phyloP scores from a whole-genome alignment of 2,113 vertebrate species.

The Sebastes schlegelii region DNA sequence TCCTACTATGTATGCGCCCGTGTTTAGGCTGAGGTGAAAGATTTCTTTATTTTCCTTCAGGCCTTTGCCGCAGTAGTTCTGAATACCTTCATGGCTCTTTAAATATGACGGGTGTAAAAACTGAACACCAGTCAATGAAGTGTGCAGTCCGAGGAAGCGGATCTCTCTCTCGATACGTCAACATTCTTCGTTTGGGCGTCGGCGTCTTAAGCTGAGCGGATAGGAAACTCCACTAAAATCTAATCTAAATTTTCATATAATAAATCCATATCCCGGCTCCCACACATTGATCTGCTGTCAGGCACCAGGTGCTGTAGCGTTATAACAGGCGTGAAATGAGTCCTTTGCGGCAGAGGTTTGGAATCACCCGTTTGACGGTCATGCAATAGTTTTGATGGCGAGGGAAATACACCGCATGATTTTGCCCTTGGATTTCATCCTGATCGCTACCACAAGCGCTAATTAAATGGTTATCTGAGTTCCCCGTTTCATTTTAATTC shows the following conservation, averaged over 20 bases:
- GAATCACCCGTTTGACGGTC: conserved; percentile 28
- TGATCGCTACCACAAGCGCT: conserved; percentile 59
- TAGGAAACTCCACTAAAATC: conserved; percentile 58
- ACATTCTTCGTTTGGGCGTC: conserved; percentile 69
- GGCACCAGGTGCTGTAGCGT: conserved; percentile 55
- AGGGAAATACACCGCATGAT: conserved; percentile 47
- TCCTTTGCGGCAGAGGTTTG: conserved; percentile 51
- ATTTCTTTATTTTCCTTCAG: conserved; percentile 75
- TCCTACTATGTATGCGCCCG: conserved; percentile 50
- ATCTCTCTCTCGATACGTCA: conserved; percentile 29
- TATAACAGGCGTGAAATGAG: conserved; percentile 67
- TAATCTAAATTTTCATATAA: conserved; percentile 53
- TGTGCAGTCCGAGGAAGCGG: background rate
- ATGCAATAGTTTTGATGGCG: conserved; percentile 39
- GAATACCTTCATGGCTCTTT: conserved; percentile 49
- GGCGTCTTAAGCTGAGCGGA: conserved; percentile 35
- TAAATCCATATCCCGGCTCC: conserved; percentile 41
- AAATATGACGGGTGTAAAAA: conserved; percentile 23
- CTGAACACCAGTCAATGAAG: background rate
- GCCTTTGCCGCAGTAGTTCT: conserved; percentile 18
- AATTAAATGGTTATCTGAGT: conserved; percentile 73
- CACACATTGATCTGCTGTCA: background rate
- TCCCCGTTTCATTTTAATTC: conserved; percentile 68
- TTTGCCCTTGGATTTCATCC: conserved; percentile 66
- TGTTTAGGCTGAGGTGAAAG: conserved; percentile 74